phyloP scores from a whole-genome alignment of 2,113 vertebrate species.

The Syngnathus scovelli region DNA sequence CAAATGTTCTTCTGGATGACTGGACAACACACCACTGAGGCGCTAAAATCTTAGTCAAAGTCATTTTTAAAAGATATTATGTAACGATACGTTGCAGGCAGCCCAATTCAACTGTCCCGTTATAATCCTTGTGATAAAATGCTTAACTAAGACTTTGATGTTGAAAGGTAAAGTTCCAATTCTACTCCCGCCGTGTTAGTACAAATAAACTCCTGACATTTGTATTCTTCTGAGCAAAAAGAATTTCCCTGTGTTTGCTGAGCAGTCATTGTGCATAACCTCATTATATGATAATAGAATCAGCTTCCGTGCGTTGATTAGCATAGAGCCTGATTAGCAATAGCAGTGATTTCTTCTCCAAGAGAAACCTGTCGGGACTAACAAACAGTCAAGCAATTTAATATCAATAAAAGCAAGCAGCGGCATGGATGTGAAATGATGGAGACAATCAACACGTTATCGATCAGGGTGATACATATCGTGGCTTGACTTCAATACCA shows the following conservation, averaged over 20 bases:
- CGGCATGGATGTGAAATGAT: conserved; percentile 24
- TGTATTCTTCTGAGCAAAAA: conserved; percentile 17
- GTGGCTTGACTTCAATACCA: conserved; percentile 37
- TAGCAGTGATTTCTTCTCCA: conserved; percentile 34
- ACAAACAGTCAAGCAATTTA: conserved; percentile 32
- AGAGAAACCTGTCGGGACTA: conserved; percentile 29
- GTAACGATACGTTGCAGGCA: neutral
- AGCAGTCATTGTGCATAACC: conserved; percentile 32
- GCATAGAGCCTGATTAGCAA: conserved; percentile 31
- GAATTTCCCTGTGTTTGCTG: conserved; percentile 15
- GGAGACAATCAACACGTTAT: conserved; percentile 45
- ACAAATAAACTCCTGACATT: conserved; percentile 7
- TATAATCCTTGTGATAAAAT: neutral
- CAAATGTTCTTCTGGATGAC: neutral
- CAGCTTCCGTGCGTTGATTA: conserved; percentile 46
- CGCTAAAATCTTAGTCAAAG: neutral
- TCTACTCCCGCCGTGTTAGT: neutral
- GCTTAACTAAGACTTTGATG: no score
- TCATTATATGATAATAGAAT: conserved; percentile 51
- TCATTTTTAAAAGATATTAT: neutral
- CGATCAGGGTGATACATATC: conserved; percentile 38
- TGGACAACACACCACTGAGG: neutral
- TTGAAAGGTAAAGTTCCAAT: neutral
- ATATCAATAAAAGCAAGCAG: conserved; percentile 31
- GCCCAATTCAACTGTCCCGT: neutral